Evolutionary conservation across 2,888 invertebrate species (phyloP).

Genomic region (Ochropacha duplaris): DNA sequence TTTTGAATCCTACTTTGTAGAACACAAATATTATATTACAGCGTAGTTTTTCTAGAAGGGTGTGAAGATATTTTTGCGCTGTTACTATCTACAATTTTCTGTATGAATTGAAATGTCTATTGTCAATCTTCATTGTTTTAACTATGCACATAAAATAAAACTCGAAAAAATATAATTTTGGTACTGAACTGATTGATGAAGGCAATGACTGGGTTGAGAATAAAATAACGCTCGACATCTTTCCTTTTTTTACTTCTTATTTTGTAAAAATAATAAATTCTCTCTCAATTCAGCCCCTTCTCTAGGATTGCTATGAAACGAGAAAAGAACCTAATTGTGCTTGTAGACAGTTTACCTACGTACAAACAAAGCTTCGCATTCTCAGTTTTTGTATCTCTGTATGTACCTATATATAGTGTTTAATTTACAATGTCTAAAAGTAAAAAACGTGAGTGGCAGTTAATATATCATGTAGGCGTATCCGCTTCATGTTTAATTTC

Average conservation of each 20-base stretch:
- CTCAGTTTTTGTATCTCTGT: not conserved
- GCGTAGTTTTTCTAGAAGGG: too few relatives aligned
- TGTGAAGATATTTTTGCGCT: too few relatives aligned
- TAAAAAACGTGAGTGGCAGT: not conserved
- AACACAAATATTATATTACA: too few relatives aligned
- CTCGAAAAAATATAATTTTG: too few relatives aligned
- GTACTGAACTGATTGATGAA: too few relatives aligned
- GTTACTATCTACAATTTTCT: too few relatives aligned
- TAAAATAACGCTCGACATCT: not conserved
- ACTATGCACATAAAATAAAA: too few relatives aligned
- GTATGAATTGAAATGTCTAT: too few relatives aligned
- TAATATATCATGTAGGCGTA: not conserved
- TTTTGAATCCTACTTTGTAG: not conserved
- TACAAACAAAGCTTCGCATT: not conserved
- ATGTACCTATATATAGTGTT: not conserved
- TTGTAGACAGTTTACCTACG: not conserved
- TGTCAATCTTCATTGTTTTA: too few relatives aligned
- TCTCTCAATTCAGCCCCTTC: not conserved
- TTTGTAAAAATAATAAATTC: not conserved
- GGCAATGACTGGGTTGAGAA: too few relatives aligned
- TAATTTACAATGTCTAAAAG: not conserved
- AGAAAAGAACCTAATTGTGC: not conserved
- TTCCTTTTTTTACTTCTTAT: not conserved
- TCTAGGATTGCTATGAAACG: not conserved
- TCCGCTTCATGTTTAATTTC: not conserved